Base-by-base conservation (phyloP, 30 jellyfish, hydroid and myxozoan genomes). In the Aurelia aurita region DNA sequence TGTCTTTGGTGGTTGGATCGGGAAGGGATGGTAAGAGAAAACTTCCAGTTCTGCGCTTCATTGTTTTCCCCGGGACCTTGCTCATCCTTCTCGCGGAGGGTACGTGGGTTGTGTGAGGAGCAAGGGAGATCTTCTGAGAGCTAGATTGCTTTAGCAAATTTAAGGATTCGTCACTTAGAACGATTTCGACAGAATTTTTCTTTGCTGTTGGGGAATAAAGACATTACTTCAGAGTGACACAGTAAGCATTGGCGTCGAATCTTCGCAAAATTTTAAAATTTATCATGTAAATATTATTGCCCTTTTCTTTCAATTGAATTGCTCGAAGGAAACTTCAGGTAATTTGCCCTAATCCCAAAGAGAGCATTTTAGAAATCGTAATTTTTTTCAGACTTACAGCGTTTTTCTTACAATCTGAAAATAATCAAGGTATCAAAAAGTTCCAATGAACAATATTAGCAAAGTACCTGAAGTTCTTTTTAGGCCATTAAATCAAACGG, bases 121-220 rank as follows among this genome's bases (percentile, higher is more conserved):
- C 57, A n/a, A 25, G 27, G 5, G 47, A 18, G 32, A 53, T 74
- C 53, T 22, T 31, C 3, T 61, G 46, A 14, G 75, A 55, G 16
- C 29, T 64, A 27, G 86, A 18, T 25, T 7, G 71, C 22, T 26
- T 73, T 20, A 51, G 22, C 15, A 16, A 16, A 21, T 28, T 15
- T 25, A 55, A 54, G 55, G 86, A 10, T 5, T 55, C 71, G 19
- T 31, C 75, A 18, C 44, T 74, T 28, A 57, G 44, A 23, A 25
- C 57, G 35, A 60, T 72, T 19, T 65, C 87, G 7, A 83, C 19
- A 3, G 31, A 86, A 4, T 65, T 26, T 23, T 54, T 51, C 49
- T 47, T 72, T 45, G 84, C 84, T 72, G 31, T 7, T 21, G 47
- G 21, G n/a, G 19, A 31, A 61, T 6, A n/a, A 5, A 16, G 4